Evolutionary conservation across 2,113 vertebrate genomes (phyloP), one percentile per base, ranked within the genome.

Genomic region (Pardalotus punctatus): DNA sequence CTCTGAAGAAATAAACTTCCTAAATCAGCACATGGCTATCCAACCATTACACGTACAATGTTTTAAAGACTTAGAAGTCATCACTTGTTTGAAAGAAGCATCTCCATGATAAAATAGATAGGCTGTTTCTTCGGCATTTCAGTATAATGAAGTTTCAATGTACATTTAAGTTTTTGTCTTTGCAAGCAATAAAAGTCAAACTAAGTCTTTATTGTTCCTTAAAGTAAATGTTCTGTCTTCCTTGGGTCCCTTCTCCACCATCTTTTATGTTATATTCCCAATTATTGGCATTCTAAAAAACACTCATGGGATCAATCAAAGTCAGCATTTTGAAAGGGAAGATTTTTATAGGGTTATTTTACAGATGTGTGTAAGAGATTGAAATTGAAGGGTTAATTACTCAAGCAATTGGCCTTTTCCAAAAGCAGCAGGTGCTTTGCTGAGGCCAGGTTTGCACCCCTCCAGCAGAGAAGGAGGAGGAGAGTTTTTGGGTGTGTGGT

Each of bases 391-490:
- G 12, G 25, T 69, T 82, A 48, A 54, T 69, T 14, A 33, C n/a
- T 47, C n/a, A 69, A 54, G 7, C 13, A 60, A 76, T 14, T 0
- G 0, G 50, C 5, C 12, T 65, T 65, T 50, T 50, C 6, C 4
- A 8, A 54, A 76, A 76, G 7, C 21, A 82, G 8, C 12, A 69
- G 38, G 19, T 11, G 10, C 10, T 35, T 45, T 82, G 5, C 40
- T 40, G 54, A 40, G 25, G 25, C 11, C 62, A 27, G 12, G 18
- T 40, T 61, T 90, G 40, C 29, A 69, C 3, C 2, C 4, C 4
- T 5, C 13, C 29, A 60, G 5, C 16, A 0, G 0, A 60, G 6
- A 6, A 7, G 29, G 29, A 54, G 35, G 14, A 60, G 11, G 12
- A 24, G 17, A 47, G 14, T 12, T 76, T 67, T 67, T 35, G 11